Conservation (phyloP, 2,797 vertebrate species). For the Sebastes cheni region DNA sequence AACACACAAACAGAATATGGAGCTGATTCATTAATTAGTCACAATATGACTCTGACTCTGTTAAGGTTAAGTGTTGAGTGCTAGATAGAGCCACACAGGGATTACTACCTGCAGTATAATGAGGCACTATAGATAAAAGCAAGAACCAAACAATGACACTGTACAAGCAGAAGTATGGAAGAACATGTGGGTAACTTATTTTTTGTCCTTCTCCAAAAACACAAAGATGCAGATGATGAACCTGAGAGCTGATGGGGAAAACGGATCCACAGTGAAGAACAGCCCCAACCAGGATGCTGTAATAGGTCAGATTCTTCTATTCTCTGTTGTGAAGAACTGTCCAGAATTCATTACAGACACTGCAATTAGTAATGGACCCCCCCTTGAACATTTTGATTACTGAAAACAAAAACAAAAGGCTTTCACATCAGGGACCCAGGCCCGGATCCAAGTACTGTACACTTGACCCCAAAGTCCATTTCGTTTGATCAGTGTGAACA, state of each 20-base stretch:
- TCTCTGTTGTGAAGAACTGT: background rate
- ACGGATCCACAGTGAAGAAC: slow-evolving; percentile 78
- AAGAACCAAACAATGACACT: background rate
- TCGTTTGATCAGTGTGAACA: no score
- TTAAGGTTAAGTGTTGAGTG: background rate
- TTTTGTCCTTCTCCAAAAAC: slow-evolving; percentile 5
- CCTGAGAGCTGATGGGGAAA: slow-evolving; percentile 81
- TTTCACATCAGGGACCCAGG: no score
- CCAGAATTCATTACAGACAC: background rate
- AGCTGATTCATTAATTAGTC: background rate
- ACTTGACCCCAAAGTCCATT: no score
- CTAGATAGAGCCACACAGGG: background rate
- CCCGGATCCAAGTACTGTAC: no score
- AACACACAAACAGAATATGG: background rate
- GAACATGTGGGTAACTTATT: background rate
- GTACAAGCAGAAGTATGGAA: background rate
- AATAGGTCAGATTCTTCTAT: slow-evolving; percentile 81
- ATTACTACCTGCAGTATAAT: background rate
- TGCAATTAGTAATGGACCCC: background rate
- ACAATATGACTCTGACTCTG: background rate
- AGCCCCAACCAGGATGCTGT: slow-evolving; percentile 82
- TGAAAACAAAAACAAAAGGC: background rate
- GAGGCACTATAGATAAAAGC: background rate
- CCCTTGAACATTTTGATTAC: no score
- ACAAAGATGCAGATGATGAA: slow-evolving; percentile 76